phyloP scores from a whole-genome alignment of 2,797 vertebrate species.

The Aulostomus chinensis region DNA sequence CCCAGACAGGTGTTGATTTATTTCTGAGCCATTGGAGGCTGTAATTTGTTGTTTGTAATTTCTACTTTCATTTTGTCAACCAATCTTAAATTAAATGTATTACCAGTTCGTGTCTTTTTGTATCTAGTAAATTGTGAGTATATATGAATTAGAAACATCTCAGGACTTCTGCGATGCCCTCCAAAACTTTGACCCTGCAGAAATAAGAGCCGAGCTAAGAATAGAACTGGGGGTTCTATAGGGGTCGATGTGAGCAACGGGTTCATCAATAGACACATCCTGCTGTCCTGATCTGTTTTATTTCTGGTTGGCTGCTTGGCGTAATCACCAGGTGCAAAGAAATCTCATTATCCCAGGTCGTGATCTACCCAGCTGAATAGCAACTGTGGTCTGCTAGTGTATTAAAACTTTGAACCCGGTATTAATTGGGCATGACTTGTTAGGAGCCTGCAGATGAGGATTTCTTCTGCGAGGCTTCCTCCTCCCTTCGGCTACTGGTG shows the following conservation, averaged over 20 bases:
- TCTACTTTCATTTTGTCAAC: too few species aligned
- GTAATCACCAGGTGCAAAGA: conserved; percentile 76
- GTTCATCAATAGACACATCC: conserved; percentile 57
- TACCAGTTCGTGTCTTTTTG: too few species aligned
- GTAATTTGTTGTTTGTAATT: too few species aligned
- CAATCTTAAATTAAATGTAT: too few species aligned
- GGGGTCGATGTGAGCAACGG: conserved; percentile 44
- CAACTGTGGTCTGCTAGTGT: conserved; percentile 47
- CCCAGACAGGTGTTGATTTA: too few species aligned
- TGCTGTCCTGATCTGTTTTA: conserved; percentile 49
- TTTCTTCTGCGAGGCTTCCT: conserved; percentile 24
- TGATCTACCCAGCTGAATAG: conserved; percentile 68
- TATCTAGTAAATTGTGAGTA: too few species aligned
- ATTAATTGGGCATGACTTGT: conserved; percentile 66
- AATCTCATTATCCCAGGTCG: conserved; percentile 77
- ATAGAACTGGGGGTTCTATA: conserved; percentile 48
- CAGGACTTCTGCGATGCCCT: conserved; percentile 10
- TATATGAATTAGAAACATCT: too few species aligned
- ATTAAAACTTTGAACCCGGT: conserved; percentile 74
- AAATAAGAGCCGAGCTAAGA: conserved; percentile 41
- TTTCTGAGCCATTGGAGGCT: too few species aligned
- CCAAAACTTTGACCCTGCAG: conserved; percentile 33
- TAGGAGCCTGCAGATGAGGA: conserved; percentile 14
- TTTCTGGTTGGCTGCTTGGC: conserved; percentile 66
- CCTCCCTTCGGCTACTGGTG: conserved; percentile 36